Conservation (phyloP, 2,113 vertebrate species). For the Raja brachyura region DNA sequence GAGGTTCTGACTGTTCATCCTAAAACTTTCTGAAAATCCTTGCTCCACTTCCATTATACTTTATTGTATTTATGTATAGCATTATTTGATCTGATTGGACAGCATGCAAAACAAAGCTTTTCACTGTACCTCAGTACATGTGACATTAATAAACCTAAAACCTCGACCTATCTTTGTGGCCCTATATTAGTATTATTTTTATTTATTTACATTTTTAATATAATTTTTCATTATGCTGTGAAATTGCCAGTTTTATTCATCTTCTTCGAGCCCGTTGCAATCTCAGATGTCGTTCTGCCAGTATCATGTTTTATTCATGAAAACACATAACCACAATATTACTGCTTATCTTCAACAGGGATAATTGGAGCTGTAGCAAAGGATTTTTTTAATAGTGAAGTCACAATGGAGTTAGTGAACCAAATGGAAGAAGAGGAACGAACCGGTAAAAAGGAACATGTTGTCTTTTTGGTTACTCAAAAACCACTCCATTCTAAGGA, state of each 20-base stretch:
- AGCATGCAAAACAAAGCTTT: too few relatives aligned
- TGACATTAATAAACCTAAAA: too few relatives aligned
- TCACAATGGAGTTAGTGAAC: slow-evolving; percentile 67
- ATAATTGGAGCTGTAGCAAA: slow-evolving; percentile 63
- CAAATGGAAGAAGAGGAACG: slow-evolving; percentile 60
- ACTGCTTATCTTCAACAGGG: slow-evolving; percentile 48
- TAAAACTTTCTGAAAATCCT: not conserved
- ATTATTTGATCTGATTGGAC: too few relatives aligned
- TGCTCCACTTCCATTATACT: not conserved
- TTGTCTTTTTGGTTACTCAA: slow-evolving; percentile 62
- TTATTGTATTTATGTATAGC: too few relatives aligned
- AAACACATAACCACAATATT: not conserved
- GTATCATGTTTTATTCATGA: not conserved
- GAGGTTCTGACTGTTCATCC: too few relatives aligned
- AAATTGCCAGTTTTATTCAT: not conserved
- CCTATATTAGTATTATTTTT: not conserved
- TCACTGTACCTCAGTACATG: too few relatives aligned
- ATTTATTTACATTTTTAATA: not conserved
- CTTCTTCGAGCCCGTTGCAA: too few relatives aligned
- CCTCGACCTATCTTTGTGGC: too few relatives aligned
- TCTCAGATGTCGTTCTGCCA: too few relatives aligned
- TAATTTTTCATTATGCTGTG: not conserved
- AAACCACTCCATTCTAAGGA: slow-evolving; percentile 50
- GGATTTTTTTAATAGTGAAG: slow-evolving; percentile 69
- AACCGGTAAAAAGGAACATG: slow-evolving; percentile 63